A percentile compares a stretch with the other conserved stretches of the same genome.
phyloP scores from a whole-genome alignment of 2,797 vertebrate genomes.

The Florisuga fusca region DNA sequence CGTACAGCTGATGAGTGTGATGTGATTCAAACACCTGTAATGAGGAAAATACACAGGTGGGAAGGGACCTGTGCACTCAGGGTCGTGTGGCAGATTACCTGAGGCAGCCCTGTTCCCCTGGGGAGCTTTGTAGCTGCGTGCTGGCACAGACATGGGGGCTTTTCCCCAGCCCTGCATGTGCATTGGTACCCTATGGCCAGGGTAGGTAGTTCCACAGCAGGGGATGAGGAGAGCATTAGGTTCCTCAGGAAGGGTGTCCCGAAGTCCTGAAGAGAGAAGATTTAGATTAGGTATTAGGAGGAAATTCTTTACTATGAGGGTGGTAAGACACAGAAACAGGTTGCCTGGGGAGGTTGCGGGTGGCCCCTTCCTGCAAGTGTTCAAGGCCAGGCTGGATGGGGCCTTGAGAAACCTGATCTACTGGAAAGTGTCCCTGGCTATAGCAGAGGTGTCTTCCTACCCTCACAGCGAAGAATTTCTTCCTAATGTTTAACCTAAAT shows the following conservation, averaged over 20 bases:
- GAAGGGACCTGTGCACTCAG: neutral
- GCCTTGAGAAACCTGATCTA: too few species aligned
- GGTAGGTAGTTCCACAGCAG: neutral
- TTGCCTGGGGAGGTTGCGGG: too few species aligned
- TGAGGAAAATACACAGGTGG: neutral
- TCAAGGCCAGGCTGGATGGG: too few species aligned
- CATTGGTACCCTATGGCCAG: neutral
- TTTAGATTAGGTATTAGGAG: too few species aligned
- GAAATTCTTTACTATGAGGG: too few species aligned
- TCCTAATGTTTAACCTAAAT: too few species aligned
- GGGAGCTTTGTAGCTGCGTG: neutral
- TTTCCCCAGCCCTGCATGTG: neutral
- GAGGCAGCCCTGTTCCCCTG: neutral
- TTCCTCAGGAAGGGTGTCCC: neutral
- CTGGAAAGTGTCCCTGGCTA: too few species aligned
- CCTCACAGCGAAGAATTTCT: too few species aligned
- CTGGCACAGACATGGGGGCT: neutral
- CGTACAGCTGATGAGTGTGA: neutral
- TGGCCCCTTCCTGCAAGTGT: too few species aligned
- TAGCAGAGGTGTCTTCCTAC: too few species aligned
- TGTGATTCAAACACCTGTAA: neutral
- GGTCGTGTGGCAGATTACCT: rapidly evolving
- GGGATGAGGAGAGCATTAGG: neutral
- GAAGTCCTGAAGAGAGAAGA: neutral
- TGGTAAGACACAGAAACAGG: too few species aligned